These are phyloP conservation scores for Zoroaster sp. DNA, from an alignment of 53 echinoderm and acorn worm species.

Conservation along the genomic window DNA sequence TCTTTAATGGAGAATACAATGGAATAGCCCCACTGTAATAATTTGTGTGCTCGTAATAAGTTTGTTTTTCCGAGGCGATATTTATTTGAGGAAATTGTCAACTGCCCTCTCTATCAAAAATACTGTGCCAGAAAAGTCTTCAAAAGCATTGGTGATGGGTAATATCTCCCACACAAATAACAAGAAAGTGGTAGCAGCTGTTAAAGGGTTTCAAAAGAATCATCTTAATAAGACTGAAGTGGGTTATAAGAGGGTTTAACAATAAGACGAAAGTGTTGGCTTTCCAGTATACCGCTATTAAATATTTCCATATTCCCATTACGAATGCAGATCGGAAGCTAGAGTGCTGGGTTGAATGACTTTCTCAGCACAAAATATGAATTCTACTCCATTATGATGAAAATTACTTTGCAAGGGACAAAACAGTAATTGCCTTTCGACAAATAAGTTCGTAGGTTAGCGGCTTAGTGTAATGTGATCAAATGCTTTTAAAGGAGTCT, in stretches of 20 bases:
- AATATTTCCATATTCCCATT: background rate
- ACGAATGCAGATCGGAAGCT: background rate
- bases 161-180: too few relatives aligned
- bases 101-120: too few relatives aligned
- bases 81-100: too few relatives aligned
- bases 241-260: background rate
- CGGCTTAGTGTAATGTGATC: background rate
- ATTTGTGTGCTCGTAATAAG: too few relatives aligned
- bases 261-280: background rate
- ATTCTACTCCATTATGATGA: background rate
- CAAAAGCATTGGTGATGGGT: too few relatives aligned
- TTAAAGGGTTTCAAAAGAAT: too few relatives aligned
- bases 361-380: background rate
- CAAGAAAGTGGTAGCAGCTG: too few relatives aligned
- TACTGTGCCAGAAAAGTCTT: too few relatives aligned
- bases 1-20: too few relatives aligned
- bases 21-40: too few relatives aligned
- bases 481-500: background rate
- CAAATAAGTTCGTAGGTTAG: background rate
- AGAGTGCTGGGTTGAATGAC: background rate
- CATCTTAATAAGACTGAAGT: background rate
- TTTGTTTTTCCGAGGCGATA: too few relatives aligned
- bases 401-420: background rate
- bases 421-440: background rate
- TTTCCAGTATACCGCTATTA: background rate